Base-by-base conservation (phyloP, 2,797 vertebrate genomes). In the Myotis planiceps region DNA sequence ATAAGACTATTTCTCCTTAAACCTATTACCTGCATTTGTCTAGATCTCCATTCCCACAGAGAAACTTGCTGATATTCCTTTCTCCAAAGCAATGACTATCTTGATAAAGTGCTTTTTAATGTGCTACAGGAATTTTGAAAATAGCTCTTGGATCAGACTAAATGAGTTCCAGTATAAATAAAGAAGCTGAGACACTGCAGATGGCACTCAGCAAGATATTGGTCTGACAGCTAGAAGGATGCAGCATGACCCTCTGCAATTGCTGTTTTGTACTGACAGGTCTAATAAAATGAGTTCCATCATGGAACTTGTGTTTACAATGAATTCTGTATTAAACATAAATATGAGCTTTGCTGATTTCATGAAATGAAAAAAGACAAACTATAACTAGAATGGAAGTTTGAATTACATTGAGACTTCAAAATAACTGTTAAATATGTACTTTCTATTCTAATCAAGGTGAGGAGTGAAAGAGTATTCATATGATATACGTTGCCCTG, bases 81-180 rank as follows among this genome's bases (percentile, higher is more conserved):
- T 92, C 82, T 96, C 39, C 29, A 96, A 89, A 93, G 86, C 63
- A 97, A 83, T 0, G 65, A 78, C 21, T 94, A 42, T 88, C 29
- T 87, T 96, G 89, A 96, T 88, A 96, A 97, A 98, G 47, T 85
- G 25, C 0, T 63, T 95, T 96, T 97, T 85, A 95, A 19, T 97
- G 47, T 91, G 88, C 25, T 79, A 55, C 2, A 96, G 82, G 47
- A 65, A 98, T 91, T 98, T 97, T 98, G 37, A 80, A 98, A 98
- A 97, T 63, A 96, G 39, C 4, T 96, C 85, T 96, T n/a, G 0
- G 34, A 96, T 97, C 92, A 97, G 97, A 97, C 45, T 91, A 96
- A 96, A 80, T 81, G 37, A 97, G 74, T 97, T 97, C 15, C 66
- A 94, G 65, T 74, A 93, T 85, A 98, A 97, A 98, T 78, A 97